Conservation (phyloP, 23 tunicate species). For the Phallusia fumigata region DNA sequence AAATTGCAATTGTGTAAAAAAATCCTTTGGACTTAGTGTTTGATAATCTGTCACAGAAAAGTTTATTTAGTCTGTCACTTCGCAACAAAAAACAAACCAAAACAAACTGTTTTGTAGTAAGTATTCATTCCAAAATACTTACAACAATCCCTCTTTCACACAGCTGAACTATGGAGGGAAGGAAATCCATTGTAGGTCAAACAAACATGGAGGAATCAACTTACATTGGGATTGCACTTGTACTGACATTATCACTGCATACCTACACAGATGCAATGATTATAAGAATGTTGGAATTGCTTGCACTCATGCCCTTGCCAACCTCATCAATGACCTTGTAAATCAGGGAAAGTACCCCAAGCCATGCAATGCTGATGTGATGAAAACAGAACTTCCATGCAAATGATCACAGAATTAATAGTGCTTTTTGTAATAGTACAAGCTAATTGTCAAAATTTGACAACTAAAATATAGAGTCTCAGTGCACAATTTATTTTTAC, state of each 20-base stretch:
- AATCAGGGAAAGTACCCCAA: background rate
- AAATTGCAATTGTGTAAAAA: too few species aligned
- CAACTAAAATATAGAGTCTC: too few species aligned
- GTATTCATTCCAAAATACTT: background rate
- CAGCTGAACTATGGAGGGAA: background rate
- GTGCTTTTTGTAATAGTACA: background rate
- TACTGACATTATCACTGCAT: background rate
- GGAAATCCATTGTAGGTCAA: background rate
- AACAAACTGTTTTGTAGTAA: background rate
- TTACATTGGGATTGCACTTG: background rate
- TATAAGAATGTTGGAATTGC: background rate
- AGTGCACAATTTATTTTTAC: too few species aligned
- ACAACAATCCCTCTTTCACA: too few species aligned
- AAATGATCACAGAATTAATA: background rate
- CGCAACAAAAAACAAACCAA: background rate
- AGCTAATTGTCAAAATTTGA: too few species aligned
- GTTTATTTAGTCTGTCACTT: background rate
- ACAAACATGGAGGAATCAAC: background rate
- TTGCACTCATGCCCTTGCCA: constrained; percentile 1
- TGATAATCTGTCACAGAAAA: background rate
- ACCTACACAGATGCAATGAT: background rate
- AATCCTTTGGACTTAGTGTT: too few species aligned
- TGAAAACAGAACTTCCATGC: background rate
- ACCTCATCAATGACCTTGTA: background rate
- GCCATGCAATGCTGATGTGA: background rate